Evolutionary conservation across 1,140 invertebrate species (phyloP).

Genomic region (Plutomurus gul): DNA sequence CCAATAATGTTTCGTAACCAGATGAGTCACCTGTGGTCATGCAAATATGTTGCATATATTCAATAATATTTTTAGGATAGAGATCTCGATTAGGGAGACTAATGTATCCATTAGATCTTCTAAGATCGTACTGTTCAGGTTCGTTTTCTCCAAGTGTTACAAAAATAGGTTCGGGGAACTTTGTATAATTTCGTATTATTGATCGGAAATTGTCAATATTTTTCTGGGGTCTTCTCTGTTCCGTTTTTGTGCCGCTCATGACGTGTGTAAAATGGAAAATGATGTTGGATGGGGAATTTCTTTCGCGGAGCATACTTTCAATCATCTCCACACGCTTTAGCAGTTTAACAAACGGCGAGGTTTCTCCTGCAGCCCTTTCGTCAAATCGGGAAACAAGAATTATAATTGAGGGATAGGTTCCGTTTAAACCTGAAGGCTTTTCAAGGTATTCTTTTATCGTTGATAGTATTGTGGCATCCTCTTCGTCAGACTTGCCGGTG

Average conservation of each 20-base stretch:
- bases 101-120: background rate
- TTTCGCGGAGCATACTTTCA: background rate
- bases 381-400: background rate
- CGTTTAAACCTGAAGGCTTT: background rate
- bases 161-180: background rate
- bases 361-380: background rate
- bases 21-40: background rate
- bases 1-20: background rate
- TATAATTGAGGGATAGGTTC: background rate
- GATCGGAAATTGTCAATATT: background rate
- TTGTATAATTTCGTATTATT: background rate
- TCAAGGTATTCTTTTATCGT: background rate
- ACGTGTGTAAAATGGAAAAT: background rate
- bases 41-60: background rate
- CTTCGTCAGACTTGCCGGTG: background rate
- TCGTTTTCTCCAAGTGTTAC: background rate
- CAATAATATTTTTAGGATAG: background rate
- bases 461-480: background rate
- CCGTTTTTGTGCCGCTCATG: background rate
- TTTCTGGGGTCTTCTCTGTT: background rate
- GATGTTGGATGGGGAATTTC: background rate
- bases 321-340: background rate
- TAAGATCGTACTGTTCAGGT: background rate
- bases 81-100: background rate
- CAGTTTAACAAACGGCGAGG: background rate